Percentiles rank a stretch among this genome's conserved stretches.
Conservation (phyloP, 2,113 vertebrate genomes). For the Anolis carolinensis region DNA sequence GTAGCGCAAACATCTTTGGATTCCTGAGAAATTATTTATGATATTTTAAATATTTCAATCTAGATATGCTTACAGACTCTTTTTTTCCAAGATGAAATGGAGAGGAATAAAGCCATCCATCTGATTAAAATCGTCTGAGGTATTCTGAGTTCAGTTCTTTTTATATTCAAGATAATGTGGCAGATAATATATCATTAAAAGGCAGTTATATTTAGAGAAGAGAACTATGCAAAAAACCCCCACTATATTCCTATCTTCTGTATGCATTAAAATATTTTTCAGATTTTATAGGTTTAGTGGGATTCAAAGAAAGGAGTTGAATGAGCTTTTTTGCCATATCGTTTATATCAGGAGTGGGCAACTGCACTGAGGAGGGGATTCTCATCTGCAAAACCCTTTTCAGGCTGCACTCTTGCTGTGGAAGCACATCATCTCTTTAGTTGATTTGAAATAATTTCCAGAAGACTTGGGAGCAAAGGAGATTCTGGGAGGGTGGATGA, state of each 20-base stretch:
- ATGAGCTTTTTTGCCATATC: too few species aligned
- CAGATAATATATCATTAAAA: background rate
- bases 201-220: background rate
- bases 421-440: too few species aligned
- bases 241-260: background rate
- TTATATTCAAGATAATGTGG: background rate
- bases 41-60: slow-evolving; percentile 41
- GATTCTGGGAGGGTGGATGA: too few species aligned
- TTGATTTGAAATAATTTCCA: too few species aligned
- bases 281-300: too few species aligned
- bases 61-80: background rate
- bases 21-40: slow-evolving; percentile 42
- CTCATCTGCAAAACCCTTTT: too few species aligned
- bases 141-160: slow-evolving; percentile 19
- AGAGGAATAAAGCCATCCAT: background rate
- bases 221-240: background rate
- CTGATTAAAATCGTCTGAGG: background rate
- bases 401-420: too few species aligned
- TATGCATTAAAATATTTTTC: background rate
- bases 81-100: background rate
- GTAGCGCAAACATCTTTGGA: slow-evolving; percentile 41
- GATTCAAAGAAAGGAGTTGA: too few species aligned
- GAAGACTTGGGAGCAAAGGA: too few species aligned
- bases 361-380: too few species aligned
- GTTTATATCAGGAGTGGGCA: too few species aligned